These are phyloP conservation scores for Eristalis arbustorum DNA, from an alignment of 2,888 invertebrate species.

Conservation along the genomic window DNA sequence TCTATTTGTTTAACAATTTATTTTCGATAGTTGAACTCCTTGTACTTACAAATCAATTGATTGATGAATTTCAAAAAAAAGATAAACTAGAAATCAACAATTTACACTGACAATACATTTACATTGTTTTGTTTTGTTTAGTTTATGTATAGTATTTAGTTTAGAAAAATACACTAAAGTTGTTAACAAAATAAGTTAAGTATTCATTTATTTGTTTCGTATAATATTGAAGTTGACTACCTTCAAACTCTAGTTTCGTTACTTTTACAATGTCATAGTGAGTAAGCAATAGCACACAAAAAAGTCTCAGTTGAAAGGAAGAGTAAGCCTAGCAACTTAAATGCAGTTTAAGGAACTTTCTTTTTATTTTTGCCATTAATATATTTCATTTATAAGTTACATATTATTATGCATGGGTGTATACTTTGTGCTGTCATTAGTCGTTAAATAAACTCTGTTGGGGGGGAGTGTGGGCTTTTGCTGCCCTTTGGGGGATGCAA, in stretches of 20 bases:
- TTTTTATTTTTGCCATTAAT: conserved; percentile 4
- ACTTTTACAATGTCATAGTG: conserved; percentile 34
- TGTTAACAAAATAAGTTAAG: conserved; percentile 45
- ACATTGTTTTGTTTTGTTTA: neutral
- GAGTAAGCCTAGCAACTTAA: conserved; percentile 34
- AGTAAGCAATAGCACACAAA: conserved; percentile 27
- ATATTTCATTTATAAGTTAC: conserved; percentile 10
- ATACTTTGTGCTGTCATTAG: conserved; percentile 49
- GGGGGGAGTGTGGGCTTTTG: neutral
- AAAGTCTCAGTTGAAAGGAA: conserved; percentile 8
- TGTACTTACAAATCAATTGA: neutral
- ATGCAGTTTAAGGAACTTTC: conserved; percentile 62
- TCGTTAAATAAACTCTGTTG: conserved; percentile 7
- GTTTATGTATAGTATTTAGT: conserved; percentile 32
- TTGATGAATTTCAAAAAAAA: conserved; percentile 20
- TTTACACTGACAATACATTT: conserved; percentile 44
- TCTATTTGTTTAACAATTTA: conserved; percentile 33
- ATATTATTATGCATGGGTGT: neutral
- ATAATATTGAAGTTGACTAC: conserved; percentile 44
- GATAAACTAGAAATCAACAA: conserved; percentile 48
- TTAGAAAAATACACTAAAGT: conserved; percentile 66
- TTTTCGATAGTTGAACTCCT: conserved; percentile 28
- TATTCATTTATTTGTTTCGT: conserved; percentile 29
- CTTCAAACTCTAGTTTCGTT: conserved; percentile 54
- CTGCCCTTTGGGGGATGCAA: neutral